Base-by-base conservation (phyloP, 1,140 invertebrate species). In the Bemisia tabaci region DNA sequence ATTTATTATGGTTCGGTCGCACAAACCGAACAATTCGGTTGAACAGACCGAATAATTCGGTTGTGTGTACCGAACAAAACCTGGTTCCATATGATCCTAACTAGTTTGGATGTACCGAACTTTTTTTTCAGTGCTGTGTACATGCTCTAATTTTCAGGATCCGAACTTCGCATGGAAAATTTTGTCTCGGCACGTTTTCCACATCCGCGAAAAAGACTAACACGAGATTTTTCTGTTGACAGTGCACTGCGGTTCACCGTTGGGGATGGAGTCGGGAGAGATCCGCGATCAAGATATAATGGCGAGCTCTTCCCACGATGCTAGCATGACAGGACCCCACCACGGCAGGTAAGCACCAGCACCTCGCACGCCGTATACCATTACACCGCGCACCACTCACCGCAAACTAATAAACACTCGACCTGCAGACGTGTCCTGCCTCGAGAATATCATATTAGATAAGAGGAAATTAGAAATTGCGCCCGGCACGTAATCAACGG, bases 301-400 rank as follows among this genome's bases (percentile, higher is more conserved):
- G 33, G 87, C 87, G 48, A 89, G 86, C 72, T 88, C 86, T n/a
- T 85, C 86, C 68, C 87, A 87, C 76, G 87, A 89, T 73, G 81
- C 79, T 68, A 82, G 82, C 69, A 88, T 84, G 73, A 87, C 89
- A 39, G 88, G 87, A 68, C 87, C 87, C 26, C 82, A 83, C 72
- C 80, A 81, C 73, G 85, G 79, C 59, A 77, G 81, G 82, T 83
- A 72, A 75, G 72, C 68, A n/a, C 22, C 21, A 48, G 17, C 5
- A 48, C 5, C 33, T 48, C 33, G 17, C 33, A 48, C 33, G 5
- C 5, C 33, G 5, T 48, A 48, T 48, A 48, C 33, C 33, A 48
- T 48, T 48, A 5, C 33, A 48, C 33, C 33, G 17, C 17, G 5
- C 33, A 48, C 33, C 33, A 48, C 33, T 5, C 5, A 17, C 17